Conservation (phyloP, 2,888 invertebrate species). For the Polyploca ridens region DNA sequence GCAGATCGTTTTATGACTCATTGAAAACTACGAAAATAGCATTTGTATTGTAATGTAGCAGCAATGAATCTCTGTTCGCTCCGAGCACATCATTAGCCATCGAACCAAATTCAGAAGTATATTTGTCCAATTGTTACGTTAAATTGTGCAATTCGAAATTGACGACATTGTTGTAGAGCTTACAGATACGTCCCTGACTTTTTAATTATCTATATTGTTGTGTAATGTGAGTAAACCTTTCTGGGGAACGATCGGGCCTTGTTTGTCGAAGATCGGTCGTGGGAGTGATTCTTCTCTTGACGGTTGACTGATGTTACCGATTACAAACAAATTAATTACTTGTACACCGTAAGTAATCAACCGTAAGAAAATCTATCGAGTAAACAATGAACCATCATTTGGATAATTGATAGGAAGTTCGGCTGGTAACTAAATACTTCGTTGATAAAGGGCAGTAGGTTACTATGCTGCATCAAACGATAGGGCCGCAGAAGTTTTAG, state of each 20-base stretch:
- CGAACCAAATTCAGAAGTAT: slow-evolving; percentile 45
- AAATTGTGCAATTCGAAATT: slow-evolving; percentile 40
- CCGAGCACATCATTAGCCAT: slow-evolving; percentile 45
- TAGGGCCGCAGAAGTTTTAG: slow-evolving; percentile 21
- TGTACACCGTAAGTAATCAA: slow-evolving; percentile 52
- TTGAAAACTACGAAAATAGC: slow-evolving; percentile 51
- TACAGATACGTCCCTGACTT: slow-evolving; percentile 51
- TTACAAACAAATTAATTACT: slow-evolving; percentile 71
- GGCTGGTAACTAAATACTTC: slow-evolving; percentile 17
- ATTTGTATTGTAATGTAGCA: slow-evolving; percentile 40
- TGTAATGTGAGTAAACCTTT: slow-evolving; percentile 54
- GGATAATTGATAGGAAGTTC: slow-evolving; percentile 49
- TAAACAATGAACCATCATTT: slow-evolving; percentile 51
- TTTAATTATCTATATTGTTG: slow-evolving; percentile 56
- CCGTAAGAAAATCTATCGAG: slow-evolving; percentile 40
- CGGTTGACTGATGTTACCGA: slow-evolving; percentile 80
- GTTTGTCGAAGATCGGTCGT: slow-evolving; percentile 60
- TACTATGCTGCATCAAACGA: slow-evolving; percentile 29
- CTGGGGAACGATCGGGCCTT: slow-evolving; percentile 52
- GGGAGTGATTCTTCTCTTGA: slow-evolving; percentile 68
- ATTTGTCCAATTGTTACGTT: slow-evolving; percentile 35
- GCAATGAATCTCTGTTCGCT: slow-evolving; percentile 45
- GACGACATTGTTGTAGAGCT: slow-evolving; percentile 37
- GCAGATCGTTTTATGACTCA: slow-evolving; percentile 64
- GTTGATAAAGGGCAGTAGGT: slow-evolving; percentile 34